These are phyloP conservation scores for Uromys caudimaculatus DNA, from an alignment of 2,797 vertebrate species.

Conservation along the genomic window DNA sequence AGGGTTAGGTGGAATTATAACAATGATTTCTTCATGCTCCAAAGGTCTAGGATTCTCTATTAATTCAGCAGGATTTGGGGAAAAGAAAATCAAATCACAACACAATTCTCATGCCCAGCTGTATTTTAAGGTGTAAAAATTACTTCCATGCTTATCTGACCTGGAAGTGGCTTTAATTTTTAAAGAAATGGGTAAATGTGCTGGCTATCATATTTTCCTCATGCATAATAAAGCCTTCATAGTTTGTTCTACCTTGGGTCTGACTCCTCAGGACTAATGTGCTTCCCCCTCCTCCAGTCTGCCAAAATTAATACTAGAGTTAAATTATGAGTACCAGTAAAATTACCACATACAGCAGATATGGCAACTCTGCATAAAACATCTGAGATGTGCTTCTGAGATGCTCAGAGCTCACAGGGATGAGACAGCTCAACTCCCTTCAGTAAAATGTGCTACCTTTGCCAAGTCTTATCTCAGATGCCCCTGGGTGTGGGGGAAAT, in stretches of 20 bases:
- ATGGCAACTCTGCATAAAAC: constrained; percentile 73
- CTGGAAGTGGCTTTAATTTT: constrained; percentile 52
- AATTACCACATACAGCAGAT: constrained; percentile 62
- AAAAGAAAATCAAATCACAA: neutral
- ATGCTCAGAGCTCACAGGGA: constrained; percentile 47
- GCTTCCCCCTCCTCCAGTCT: neutral
- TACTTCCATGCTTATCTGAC: neutral
- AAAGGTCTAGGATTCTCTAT: neutral
- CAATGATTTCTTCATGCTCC: constrained; percentile 39
- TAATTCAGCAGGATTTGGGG: neutral
- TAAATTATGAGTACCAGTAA: constrained; percentile 70
- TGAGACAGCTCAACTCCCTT: constrained; percentile 15
- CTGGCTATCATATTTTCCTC: neutral
- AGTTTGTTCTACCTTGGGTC: neutral
- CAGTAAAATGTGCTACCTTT: constrained; percentile 33
- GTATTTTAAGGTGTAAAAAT: neutral
- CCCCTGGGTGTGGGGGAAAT: constrained; percentile 70
- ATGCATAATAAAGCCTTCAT: neutral
- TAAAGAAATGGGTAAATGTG: neutral
- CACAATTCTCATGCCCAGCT: accelerated
- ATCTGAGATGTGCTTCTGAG: constrained; percentile 51
- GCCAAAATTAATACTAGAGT: constrained; percentile 65
- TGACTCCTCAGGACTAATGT: neutral
- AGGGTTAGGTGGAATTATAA: constrained; percentile 27
- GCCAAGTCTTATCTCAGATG: constrained; percentile 72